These are phyloP conservation scores for Spodoptera frugiperda DNA, from an alignment of 1,140 invertebrate genomes.

Conservation along the genomic window DNA sequence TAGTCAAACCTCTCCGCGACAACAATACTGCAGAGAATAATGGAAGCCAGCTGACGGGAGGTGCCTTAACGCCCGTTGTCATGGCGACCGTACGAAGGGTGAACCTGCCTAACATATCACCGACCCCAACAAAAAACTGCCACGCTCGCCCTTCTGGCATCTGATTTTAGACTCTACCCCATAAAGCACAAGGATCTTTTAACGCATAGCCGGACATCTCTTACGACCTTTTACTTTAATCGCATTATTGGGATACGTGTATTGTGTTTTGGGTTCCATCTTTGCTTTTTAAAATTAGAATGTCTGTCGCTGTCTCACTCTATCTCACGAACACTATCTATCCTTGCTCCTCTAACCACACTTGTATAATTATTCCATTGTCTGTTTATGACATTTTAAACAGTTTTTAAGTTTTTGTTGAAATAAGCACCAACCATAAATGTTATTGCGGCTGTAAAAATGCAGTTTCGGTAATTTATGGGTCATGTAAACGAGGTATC, in stretches of 20 bases:
- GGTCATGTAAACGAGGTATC: slow-evolving; percentile 68
- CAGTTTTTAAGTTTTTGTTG: slow-evolving; percentile 79
- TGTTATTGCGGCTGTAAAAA: slow-evolving; percentile 76
- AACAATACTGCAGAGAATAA: slow-evolving; percentile 80
- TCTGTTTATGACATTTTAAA: slow-evolving; percentile 80
- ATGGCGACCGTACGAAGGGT: slow-evolving; percentile 81
- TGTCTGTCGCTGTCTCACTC: slow-evolving; percentile 70
- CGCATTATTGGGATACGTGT: slow-evolving; percentile 75
- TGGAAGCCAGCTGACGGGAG: slow-evolving; percentile 84
- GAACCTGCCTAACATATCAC: slow-evolving; percentile 82
- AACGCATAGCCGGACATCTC: slow-evolving; percentile 58
- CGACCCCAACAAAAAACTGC: slow-evolving; percentile 69
- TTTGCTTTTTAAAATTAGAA: slow-evolving; percentile 85
- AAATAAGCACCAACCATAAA: slow-evolving; percentile 76
- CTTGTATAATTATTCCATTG: slow-evolving; percentile 76
- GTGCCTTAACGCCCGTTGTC: slow-evolving; percentile 80
- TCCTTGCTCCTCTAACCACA: slow-evolving; percentile 66
- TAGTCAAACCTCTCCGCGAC: slow-evolving; percentile 66
- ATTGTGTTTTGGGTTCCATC: slow-evolving; percentile 84
- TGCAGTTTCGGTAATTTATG: slow-evolving; percentile 76
- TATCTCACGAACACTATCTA: slow-evolving; percentile 51
- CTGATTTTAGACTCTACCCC: slow-evolving; percentile 73
- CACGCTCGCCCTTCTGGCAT: slow-evolving; percentile 56
- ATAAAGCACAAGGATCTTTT: slow-evolving; percentile 68
- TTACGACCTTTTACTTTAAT: slow-evolving; percentile 74